phyloP scores from a whole-genome alignment of 2,113 vertebrate species.

The Equus przewalskii region DNA sequence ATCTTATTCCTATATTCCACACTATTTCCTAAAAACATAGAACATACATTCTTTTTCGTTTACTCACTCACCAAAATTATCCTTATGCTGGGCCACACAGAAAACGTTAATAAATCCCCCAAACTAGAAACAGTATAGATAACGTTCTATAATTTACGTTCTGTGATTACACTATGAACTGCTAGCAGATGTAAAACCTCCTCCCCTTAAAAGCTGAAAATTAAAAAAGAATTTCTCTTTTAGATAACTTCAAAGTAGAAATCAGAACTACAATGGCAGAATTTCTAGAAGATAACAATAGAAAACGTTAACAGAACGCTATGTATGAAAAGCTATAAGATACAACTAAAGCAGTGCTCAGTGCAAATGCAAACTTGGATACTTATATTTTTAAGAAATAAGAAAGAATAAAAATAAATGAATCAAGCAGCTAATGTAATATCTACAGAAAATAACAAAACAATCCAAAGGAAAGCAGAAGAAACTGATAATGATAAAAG shows the following conservation, averaged over 20 bases:
- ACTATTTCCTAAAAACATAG: background rate
- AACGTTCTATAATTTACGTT: background rate
- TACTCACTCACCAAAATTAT: background rate
- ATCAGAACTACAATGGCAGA: slow-evolving; percentile 11
- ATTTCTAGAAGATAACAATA: background rate
- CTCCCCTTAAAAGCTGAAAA: background rate
- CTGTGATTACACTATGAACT: background rate
- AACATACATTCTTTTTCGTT: background rate
- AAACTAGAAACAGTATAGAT: background rate
- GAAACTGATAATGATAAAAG: background rate
- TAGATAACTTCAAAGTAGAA: slow-evolving; percentile 40
- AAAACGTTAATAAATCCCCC: background rate
- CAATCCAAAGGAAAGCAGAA: background rate
- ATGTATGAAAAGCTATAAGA: background rate
- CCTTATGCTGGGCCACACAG: background rate
- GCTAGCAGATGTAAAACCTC: background rate
- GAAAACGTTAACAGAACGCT: background rate
- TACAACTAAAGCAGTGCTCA: background rate
- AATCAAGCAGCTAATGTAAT: background rate
- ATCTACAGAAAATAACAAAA: background rate
- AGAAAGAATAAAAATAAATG: background rate
- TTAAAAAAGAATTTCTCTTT: background rate
- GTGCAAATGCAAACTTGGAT: background rate
- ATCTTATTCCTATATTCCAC: background rate
- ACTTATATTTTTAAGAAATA: background rate